phyloP scores from a whole-genome alignment of 2,888 invertebrate species.

The Eulithis prunata region DNA sequence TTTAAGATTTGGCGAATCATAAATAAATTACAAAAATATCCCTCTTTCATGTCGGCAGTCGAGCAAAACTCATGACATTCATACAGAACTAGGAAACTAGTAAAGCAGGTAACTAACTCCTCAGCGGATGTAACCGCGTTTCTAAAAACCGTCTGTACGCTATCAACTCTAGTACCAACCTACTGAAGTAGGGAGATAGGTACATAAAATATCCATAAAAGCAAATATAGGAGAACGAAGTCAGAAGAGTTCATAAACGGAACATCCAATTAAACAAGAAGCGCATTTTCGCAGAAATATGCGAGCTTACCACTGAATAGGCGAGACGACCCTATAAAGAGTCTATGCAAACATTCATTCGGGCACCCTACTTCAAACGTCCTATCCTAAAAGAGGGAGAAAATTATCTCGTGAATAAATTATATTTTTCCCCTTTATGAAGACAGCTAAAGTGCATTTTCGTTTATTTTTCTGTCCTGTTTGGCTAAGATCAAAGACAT shows the following conservation, averaged over 20 bases:
- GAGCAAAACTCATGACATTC: no score
- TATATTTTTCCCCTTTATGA: slow-evolving; percentile 81
- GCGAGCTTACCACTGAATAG: slow-evolving; percentile 43
- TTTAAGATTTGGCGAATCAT: background rate
- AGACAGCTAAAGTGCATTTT: slow-evolving; percentile 83
- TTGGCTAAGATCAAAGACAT: slow-evolving; percentile 79
- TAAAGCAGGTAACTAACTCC: no score
- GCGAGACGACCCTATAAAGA: slow-evolving; percentile 50
- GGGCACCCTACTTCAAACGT: slow-evolving; percentile 71
- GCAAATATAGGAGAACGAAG: slow-evolving; percentile 22
- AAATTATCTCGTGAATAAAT: slow-evolving; percentile 85
- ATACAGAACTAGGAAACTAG: no score
- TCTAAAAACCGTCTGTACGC: background rate
- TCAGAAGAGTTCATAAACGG: slow-evolving; percentile 27
- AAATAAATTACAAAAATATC: no score
- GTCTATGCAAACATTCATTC: slow-evolving; percentile 74
- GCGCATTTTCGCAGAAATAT: slow-evolving; percentile 39
- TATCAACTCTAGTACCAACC: background rate
- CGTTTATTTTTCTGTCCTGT: slow-evolving; percentile 76
- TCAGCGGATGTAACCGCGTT: background rate
- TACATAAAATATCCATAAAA: slow-evolving; percentile 17
- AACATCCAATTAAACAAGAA: slow-evolving; percentile 34
- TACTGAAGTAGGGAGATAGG: background rate
- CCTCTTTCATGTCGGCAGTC: no score
- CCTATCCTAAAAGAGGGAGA: slow-evolving; percentile 75